Evolutionary conservation across 1,140 invertebrate species (phyloP), one percentile per base, ranked within the genome.

Genomic region (Galleria mellonella): DNA sequence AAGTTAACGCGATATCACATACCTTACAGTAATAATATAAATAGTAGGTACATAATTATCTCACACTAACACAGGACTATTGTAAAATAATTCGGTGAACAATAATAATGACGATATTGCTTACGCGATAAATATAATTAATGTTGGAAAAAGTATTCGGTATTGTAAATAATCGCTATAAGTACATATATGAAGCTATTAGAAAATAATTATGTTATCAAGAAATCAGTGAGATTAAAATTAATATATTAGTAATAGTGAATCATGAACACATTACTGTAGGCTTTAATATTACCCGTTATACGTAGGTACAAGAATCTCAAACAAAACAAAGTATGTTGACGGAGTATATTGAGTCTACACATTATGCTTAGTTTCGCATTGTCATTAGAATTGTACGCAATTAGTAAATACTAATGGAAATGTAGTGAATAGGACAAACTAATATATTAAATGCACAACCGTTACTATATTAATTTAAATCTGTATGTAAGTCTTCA

Each of bases 201-300:
- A 77, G 72, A 72, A 45, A 41, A 54, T 70, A 71, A 81, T 73
- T 75, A 79, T 69, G 56, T 72, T 79, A 76, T 83, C 73, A 77
- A 72, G 17, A 68, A 74, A 64, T 65, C 68, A 83, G 79, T 83
- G 79, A 83, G 79, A 83, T 83, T 83, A 83, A 73, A 74, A 52
- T 81, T 74, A 76, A 68, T 55, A 71, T 61, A 61, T 64, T 79
- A 77, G 64, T 42, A 61, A 3, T 78, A 79, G 69, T 53, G 12
- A 61, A 51, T 51, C 50, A 57, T 42, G 49, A 51, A 67, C 39
- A 62, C 51, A 62, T 40, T 32, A 23, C 57, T 79, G 71, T 58
- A 67, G 55, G 55, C 17, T 72, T 77, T 66, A 71, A 74, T 71
- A 64, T 63, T 54, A 48, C 61, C 52, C 56, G 50, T 46, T 49